These are phyloP conservation scores for Hoplias malabaricus DNA, from an alignment of 2,113 vertebrate genomes.

Conservation along the genomic window DNA sequence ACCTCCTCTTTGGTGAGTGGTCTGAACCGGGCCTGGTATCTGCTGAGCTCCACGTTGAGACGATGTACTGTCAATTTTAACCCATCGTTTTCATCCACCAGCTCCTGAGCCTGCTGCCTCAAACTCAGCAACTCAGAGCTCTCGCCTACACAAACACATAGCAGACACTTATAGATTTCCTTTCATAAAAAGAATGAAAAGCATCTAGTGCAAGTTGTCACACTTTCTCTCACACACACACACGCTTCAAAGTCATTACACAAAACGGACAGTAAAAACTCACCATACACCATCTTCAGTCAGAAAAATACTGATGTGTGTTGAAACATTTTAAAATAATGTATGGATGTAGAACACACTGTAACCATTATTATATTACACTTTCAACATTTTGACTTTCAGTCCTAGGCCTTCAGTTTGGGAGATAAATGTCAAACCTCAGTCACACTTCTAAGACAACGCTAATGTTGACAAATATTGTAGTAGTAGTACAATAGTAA, in stretches of 20 bases:
- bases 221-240: neutral
- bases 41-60: constrained; percentile 88
- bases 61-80: constrained; percentile 84
- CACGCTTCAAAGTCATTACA: neutral
- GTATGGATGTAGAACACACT: neutral
- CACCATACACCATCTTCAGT: neutral
- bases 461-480: no score
- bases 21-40: constrained; percentile 85
- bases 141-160: constrained; percentile 52
- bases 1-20: constrained; percentile 79
- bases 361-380: neutral
- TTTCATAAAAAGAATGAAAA: neutral
- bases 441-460: no score
- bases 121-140: constrained; percentile 76
- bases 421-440: no score
- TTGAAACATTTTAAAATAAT: neutral
- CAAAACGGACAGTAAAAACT: neutral
- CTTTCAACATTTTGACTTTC: no score
- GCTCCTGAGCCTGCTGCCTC: constrained; percentile 84
- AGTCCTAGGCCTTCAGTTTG: no score
- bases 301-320: no score
- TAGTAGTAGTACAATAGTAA: no score
- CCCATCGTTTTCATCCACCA: constrained; percentile 88
- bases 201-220: neutral
- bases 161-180: neutral